Evolutionary conservation across 2,888 invertebrate species (phyloP), one percentile per base, ranked within the genome.

Genomic region (Panopea generosa): DNA sequence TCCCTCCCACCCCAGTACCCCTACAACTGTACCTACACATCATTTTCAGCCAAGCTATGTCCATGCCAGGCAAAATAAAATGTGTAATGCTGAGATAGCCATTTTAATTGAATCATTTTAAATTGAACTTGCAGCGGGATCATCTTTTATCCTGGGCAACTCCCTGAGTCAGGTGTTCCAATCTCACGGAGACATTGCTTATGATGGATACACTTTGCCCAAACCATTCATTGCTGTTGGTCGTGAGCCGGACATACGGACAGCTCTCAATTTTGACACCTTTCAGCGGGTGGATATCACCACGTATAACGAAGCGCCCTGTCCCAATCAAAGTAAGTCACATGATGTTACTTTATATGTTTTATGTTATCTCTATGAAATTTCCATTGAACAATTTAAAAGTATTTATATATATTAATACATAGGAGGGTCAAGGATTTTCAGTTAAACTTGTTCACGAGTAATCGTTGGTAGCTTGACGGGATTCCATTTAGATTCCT

Each of bases 131-230:
- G 7, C 7, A 52, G 52, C 22, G 3, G 20, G 20, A 24, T 20
- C 22, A 6, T 22, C 50, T 6, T 49, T 70, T 2, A 47, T 38
- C 7, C 56, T 77, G 24, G 52, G 20, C 27, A 53, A 71, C 33
- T 67, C 75, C 7, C 47, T 75, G 33, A 75, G 75, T 24, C 38
- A 68, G 29, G 72, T 79, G 61, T 79, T 67, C 53, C 68, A 75
- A 45, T 75, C 79, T 18, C 71, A 69, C 11, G 79, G 75, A 16
- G 50, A 71, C 1, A 57, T 62, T 20, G 22, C 40, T 4, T 61
- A 43, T 40, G 65, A 47, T 2, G 47, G 60, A 3, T 68, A 60
- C 68, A 72, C 68, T 38, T 45, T 77, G 14, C 77, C 77, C 1
- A 63, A 65, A 7, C 40, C 52, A 14, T 77, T 77, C 55, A 52